A percentile compares a stretch with the other conserved stretches of the same genome.
These are phyloP conservation scores for Cephalopterus ornatus DNA, from an alignment of 2,113 vertebrate species.

Conservation along the genomic window DNA sequence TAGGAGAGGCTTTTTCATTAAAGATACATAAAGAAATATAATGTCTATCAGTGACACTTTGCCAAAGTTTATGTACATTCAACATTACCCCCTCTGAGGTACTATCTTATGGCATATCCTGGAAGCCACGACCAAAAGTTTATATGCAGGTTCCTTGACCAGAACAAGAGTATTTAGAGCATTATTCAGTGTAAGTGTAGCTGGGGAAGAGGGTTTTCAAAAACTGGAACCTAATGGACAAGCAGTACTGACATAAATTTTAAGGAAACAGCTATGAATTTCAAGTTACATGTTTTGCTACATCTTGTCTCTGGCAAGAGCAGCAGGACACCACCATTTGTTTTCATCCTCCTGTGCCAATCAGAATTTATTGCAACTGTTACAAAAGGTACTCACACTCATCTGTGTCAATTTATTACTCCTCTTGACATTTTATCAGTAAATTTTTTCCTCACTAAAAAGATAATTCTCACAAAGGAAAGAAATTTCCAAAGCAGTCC, in stretches of 20 bases:
- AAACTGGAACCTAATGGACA: not conserved
- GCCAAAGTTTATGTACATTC: not conserved
- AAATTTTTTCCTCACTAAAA: not conserved
- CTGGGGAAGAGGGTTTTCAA: not conserved
- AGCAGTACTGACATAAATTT: not conserved
- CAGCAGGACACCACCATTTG: not conserved
- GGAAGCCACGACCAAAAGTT: not conserved
- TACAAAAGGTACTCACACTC: not conserved
- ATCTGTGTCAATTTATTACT: not conserved
- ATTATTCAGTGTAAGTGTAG: not conserved
- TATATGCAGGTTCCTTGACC: not conserved
- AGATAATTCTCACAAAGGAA: not conserved
- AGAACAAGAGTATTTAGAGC: not conserved
- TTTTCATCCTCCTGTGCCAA: not conserved
- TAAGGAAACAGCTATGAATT: not conserved
- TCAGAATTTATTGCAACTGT: not conserved
- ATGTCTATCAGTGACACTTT: not conserved
- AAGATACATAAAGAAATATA: not conserved
- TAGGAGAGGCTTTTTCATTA: not conserved
- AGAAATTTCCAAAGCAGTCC: not conserved
- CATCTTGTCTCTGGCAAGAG: not conserved
- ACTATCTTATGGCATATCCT: not conserved
- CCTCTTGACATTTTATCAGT: not conserved
- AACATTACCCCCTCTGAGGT: not conserved
- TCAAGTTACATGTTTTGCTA: not conserved